A percentile compares a stretch with the other conserved stretches of the same genome.
These are phyloP conservation scores for Microtus montanus DNA, from an alignment of 2,113 vertebrate genomes.

Conservation along the genomic window DNA sequence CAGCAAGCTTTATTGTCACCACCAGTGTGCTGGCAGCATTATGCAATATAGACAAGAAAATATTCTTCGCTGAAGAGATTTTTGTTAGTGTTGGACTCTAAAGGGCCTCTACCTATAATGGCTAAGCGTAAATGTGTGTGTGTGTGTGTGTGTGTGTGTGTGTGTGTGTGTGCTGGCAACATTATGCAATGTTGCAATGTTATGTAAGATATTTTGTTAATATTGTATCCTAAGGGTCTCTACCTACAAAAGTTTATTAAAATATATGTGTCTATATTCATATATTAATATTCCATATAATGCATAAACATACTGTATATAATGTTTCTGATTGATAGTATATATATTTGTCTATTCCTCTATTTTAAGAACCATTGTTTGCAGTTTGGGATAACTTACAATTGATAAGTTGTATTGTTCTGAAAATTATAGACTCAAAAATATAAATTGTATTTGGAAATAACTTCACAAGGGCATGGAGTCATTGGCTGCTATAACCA, in stretches of 20 bases:
- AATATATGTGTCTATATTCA: neutral
- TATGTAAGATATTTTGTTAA: too few species aligned
- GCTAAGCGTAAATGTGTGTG: neutral
- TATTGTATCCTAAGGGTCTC: too few species aligned
- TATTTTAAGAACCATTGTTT: neutral
- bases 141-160: neutral
- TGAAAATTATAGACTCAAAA: neutral
- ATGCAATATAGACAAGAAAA: neutral
- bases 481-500: rapidly evolving
- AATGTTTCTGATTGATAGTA: neutral
- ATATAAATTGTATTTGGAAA: neutral
- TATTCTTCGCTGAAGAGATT: neutral
- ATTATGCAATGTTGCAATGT: too few species aligned
- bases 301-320: neutral
- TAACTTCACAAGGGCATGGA: neutral
- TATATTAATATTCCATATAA: neutral
- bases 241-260: too few species aligned
- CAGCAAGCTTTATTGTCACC: neutral
- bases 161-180: neutral
- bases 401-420: neutral
- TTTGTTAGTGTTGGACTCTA: neutral
- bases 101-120: neutral
- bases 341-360: neutral
- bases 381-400: neutral
- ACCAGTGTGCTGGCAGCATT: neutral